Conservation (phyloP, 2,888 invertebrate species). For the Sphaerophoria taeniata region DNA sequence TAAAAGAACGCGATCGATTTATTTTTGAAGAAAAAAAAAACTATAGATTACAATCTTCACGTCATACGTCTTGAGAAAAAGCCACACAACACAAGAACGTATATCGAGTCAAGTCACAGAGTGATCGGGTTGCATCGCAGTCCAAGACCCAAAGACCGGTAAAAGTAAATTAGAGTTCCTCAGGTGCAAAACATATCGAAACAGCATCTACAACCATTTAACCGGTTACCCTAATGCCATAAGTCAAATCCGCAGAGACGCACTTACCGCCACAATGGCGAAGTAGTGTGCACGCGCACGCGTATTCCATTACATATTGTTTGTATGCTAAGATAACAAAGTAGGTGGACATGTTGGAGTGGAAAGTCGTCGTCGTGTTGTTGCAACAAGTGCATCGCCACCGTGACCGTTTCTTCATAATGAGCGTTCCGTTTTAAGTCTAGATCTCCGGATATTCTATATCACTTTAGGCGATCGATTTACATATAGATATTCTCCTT, state of each 20-base stretch:
- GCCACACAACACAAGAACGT: slow-evolving; percentile 37
- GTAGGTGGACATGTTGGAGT: slow-evolving; percentile 70
- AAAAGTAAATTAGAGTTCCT: slow-evolving; percentile 72
- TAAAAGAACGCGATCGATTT: too few relatives aligned
- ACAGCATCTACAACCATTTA: slow-evolving; percentile 39
- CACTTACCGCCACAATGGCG: slow-evolving; percentile 30
- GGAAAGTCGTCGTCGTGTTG: slow-evolving; percentile 34
- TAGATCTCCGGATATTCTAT: slow-evolving; percentile 6
- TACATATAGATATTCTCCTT: slow-evolving; percentile 56
- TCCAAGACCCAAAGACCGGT: slow-evolving; percentile 18
- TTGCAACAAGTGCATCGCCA: slow-evolving; percentile 65
- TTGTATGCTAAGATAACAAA: slow-evolving; percentile 64
- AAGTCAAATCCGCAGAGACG: slow-evolving; percentile 35
- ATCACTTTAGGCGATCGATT: slow-evolving; percentile 48
- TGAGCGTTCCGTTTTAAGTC: slow-evolving; percentile 7
- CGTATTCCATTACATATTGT: slow-evolving; percentile 67
- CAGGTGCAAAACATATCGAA: slow-evolving; percentile 71
- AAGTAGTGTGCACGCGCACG: slow-evolving; percentile 28
- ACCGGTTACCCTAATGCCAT: slow-evolving; percentile 62
- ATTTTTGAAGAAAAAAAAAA: slow-evolving; percentile 16
- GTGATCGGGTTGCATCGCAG: neutral
- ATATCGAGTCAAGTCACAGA: slow-evolving; percentile 19
- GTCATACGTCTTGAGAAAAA: slow-evolving; percentile 66
- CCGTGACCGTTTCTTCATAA: slow-evolving; percentile 32
- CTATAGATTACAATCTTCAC: slow-evolving; percentile 65